A percentile compares a stretch with the other conserved stretches of the same genome.
Evolutionary conservation across 2,797 vertebrate genomes (phyloP).

Genomic region (Eurystomus glaucurus): DNA sequence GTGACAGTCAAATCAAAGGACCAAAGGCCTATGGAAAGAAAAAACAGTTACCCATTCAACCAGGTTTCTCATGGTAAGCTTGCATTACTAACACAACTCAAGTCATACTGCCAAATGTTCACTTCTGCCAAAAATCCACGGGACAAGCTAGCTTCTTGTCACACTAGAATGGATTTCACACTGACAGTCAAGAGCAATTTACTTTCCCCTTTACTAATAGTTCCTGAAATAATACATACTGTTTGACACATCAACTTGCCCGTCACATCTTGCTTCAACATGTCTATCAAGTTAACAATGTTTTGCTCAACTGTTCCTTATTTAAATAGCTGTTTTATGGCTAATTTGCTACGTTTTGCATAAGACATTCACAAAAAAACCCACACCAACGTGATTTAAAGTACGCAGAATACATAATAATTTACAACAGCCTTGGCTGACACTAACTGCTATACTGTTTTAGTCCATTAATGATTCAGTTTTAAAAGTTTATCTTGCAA

Average conservation of each 20-base stretch:
- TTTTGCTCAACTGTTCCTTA: neutral
- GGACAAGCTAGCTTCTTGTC: neutral
- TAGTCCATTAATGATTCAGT: conserved; percentile 14
- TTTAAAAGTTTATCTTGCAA: conserved; percentile 11
- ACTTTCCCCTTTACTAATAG: neutral
- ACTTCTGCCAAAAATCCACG: neutral
- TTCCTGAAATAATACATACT: neutral
- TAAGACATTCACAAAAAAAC: neutral
- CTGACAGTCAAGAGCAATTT: neutral
- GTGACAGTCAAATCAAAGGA: conserved; percentile 98
- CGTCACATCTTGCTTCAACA: neutral
- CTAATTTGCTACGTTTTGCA: neutral
- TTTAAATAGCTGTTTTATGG: neutral
- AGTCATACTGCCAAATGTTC: neutral
- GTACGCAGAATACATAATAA: neutral
- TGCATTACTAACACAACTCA: neutral
- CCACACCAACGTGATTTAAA: neutral
- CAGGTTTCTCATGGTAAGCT: neutral
- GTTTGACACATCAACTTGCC: neutral
- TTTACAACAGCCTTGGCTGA: neutral
- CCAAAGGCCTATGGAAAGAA: conserved; percentile 91
- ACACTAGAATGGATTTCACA: neutral
- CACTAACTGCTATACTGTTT: neutral
- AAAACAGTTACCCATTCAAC: neutral
- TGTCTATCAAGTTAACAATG: neutral